Base-by-base conservation (phyloP, 1,140 invertebrate species). In the Anoplolepis gracilipes region DNA sequence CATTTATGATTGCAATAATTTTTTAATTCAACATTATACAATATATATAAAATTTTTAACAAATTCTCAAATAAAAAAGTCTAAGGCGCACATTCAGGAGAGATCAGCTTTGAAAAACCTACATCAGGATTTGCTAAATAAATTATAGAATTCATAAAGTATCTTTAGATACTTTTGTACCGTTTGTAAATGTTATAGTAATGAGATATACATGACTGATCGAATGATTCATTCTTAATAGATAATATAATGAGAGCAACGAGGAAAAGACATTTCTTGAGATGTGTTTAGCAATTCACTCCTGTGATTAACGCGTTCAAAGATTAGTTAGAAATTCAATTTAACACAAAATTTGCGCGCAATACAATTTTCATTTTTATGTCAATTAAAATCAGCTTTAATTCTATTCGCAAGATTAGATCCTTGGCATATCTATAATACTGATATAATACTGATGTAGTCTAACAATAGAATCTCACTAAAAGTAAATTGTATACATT, bases 181-280 rank as follows among this genome's bases (percentile, higher is more conserved):
- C 13, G 53, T 46, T 39, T 13, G 25, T 70, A 79, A 81, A 81
- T 81, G 33, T 57, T 42, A 57, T 82, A 53, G 36, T 22, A 33
- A 33, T 6, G 11, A 42, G 3, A 22, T 28, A 39, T 30, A 16
- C 4, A 69, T 25, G 8, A 55, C 22, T 36, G 6, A 81, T 0
- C 33, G 25, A 64, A 19, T 81, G 46, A 72, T 42, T 81, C 49
- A 72, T 30, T 30, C 13, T 46, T 49, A 49, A 49, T n/a, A n/a
- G 13, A 46, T 16, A 13, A 13, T 11, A 4, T 30, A 16, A 25
- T 7, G 22, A 28, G 19, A 69, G 8, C n/a, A 1, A 7, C 30
- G 16, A 13, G 30, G 22, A 62, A 30, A 36, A 10, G 25, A 19
- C 16, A 16, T 42, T 42, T 81, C 33, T 72, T 11, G 33, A 30